Evolutionary conservation across 2,797 vertebrate genomes (phyloP).

Genomic region (Hoplostethus mediterraneus): DNA sequence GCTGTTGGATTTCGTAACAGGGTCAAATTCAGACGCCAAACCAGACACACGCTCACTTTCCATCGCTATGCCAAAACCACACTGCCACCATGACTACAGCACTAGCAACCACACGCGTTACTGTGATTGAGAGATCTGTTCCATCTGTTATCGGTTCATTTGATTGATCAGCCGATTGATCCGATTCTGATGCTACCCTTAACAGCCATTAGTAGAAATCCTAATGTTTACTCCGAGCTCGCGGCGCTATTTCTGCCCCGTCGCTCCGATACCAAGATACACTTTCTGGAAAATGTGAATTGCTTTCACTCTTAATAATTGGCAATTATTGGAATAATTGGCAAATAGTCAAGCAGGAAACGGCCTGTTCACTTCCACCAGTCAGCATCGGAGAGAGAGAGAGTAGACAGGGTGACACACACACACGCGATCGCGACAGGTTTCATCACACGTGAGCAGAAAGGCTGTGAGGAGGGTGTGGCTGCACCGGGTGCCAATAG

Average conservation of each 20-base stretch:
- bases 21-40: slow-evolving; percentile 65
- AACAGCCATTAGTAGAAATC: slow-evolving; percentile 22
- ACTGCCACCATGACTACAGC: neutral
- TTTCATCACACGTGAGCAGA: neutral
- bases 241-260: neutral
- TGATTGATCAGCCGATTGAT: no score
- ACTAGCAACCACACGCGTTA: neutral
- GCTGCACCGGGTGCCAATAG: slow-evolving; percentile 39
- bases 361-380: neutral
- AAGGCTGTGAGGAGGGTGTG: slow-evolving; percentile 20
- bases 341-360: no score
- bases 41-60: slow-evolving; percentile 34
- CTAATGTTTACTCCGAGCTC: slow-evolving; percentile 31
- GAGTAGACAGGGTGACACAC: no score
- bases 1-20: slow-evolving; percentile 19
- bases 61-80: slow-evolving; percentile 56
- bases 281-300: slow-evolving; percentile 1
- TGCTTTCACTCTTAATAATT: neutral
- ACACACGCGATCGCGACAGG: no score
- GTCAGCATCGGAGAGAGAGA: neutral
- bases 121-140: neutral
- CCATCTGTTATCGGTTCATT: no score
- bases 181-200: slow-evolving; percentile 14
- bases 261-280: neutral
- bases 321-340: neutral